Base-by-base conservation (phyloP, 1,140 invertebrate species). In the Procambarus virginalis region DNA sequence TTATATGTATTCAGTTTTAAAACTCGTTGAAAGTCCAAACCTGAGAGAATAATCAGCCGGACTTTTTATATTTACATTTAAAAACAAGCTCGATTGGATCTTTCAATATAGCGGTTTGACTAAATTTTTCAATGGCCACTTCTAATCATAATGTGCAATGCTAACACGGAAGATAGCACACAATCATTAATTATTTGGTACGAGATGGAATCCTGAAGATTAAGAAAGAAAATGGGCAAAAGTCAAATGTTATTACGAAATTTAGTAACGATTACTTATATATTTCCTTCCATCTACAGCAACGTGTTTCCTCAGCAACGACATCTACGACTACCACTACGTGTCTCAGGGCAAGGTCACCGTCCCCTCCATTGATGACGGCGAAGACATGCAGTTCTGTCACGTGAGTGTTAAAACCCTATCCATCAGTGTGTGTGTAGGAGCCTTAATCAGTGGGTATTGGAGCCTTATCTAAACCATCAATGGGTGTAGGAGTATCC, bases 331-430 rank as follows among this genome's bases (percentile, higher is more conserved):
- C n/a, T 78, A 85, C 14, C 84, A 85, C 73, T 85, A 85, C 73
- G 84, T 85, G 84, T 85, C 84, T 77, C 84, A 85, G 75, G 84
- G 84, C 70, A 85, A 85, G 84, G 84, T 85, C 49, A 85, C 84
- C n/a, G 84, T 85, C 34, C 70, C 84, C 51, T 85, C 84, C 51
- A 85, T 85, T 58, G 84, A 85, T 45, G 84, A 85, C 55, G 73
- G n/a, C 49, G 84, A 85, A 51, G 84, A 85, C 73, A 85, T 85
- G 84, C 84, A 85, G 75, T 86, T 86, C 85, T 86, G 85, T 86
- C 85, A 86, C 60, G 85, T 86, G 9, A 86, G 85, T 86, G 6
- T 34, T 34, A 1, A 0, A 34, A 34, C 34, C 34, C 34, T 34
- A 34, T 34, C 34, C 34, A 34, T 34, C 34, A 34, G 48, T 82